These are phyloP conservation scores for Philonicus albiceps DNA, from an alignment of 2,888 invertebrate genomes.

Conservation along the genomic window DNA sequence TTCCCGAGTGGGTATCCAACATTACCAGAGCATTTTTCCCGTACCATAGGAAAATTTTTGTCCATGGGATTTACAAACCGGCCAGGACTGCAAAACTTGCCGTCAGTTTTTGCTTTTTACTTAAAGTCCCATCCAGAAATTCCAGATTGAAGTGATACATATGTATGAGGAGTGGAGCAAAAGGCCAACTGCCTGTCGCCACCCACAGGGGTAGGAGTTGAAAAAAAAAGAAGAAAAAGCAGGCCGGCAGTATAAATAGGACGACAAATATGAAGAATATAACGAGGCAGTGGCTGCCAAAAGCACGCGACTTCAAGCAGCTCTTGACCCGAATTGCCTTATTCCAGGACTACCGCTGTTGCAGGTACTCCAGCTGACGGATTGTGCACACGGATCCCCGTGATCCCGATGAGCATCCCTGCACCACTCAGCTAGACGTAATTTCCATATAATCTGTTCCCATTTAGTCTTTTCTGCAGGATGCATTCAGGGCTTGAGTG, in stretches of 20 bases:
- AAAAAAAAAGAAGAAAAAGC: not conserved
- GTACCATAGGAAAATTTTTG: not conserved
- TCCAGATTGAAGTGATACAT: not conserved
- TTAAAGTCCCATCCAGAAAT: not conserved
- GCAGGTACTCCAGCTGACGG: conserved; percentile 14
- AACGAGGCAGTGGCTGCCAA: conserved; percentile 12
- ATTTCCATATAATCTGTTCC: conserved; percentile 24
- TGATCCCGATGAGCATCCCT: not conserved
- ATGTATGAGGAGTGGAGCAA: not conserved
- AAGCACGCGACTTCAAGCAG: not conserved
- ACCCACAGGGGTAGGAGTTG: not conserved
- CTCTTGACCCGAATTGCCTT: conserved; percentile 30
- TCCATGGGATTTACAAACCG: not conserved
- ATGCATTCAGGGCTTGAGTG: not conserved
- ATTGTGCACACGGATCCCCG: not conserved
- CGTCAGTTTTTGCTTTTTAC: not conserved
- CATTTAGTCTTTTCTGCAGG: not conserved
- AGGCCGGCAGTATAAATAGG: not conserved
- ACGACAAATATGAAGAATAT: conserved; percentile 8
- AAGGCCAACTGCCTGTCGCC: not conserved
- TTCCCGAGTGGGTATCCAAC: not conserved
- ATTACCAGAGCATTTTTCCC: not conserved
- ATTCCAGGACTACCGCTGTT: conserved; percentile 1
- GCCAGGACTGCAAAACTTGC: not conserved
- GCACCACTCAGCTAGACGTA: not conserved